Evolutionary conservation across 2,888 invertebrate genomes (phyloP).

Genomic region (Lumbricus terrestris): DNA sequence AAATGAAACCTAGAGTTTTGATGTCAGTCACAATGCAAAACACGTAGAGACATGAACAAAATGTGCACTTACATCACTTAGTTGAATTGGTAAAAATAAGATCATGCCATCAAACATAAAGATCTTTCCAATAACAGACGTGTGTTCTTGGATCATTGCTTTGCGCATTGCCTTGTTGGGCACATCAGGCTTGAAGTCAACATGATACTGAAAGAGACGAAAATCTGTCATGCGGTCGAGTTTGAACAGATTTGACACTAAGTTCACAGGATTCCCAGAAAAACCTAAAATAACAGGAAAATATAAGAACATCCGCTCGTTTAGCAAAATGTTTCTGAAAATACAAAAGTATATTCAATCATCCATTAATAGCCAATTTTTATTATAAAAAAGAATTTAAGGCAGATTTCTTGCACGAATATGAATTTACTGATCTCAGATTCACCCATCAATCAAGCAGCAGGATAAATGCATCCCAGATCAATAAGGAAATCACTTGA

Average conservation of each 20-base stretch:
- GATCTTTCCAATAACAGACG: slow-evolving; percentile 45
- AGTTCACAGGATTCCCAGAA: slow-evolving; percentile 43
- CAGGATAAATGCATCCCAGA: no score
- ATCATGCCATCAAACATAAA: slow-evolving; percentile 56
- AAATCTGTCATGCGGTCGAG: slow-evolving; percentile 45
- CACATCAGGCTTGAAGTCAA: slow-evolving; percentile 52
- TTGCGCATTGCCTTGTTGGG: slow-evolving; percentile 48
- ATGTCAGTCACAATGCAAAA: no score
- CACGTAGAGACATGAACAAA: background rate
- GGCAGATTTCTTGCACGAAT: no score
- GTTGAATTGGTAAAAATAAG: slow-evolving; percentile 48
- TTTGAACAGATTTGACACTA: slow-evolving; percentile 50
- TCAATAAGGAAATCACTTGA: no score
- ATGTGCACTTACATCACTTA: slow-evolving; percentile 44
- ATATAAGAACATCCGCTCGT: background rate
- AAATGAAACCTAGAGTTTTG: no score
- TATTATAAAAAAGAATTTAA: no score
- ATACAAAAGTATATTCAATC: no score
- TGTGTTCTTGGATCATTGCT: slow-evolving; percentile 47
- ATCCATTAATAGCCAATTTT: no score
- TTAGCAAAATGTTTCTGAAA: background rate
- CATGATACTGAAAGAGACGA: slow-evolving; percentile 54
- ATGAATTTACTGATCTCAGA: no score
- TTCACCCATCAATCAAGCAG: no score
- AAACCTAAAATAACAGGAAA: slow-evolving; percentile 41